Base-by-base conservation (phyloP, 2,797 vertebrate genomes). In the Falco naumanni region DNA sequence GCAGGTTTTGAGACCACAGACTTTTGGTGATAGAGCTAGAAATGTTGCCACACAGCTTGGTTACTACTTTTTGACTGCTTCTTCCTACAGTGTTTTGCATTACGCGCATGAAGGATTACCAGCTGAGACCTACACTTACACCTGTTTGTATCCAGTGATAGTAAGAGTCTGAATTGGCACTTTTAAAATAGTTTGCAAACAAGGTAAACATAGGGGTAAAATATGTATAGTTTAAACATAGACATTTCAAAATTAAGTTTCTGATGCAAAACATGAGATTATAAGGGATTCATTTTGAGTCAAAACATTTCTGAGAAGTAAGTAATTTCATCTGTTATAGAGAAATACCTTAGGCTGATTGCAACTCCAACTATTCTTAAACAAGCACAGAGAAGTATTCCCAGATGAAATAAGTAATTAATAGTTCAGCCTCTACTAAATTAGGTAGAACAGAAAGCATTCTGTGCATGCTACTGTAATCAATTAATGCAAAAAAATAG, bases 401-500 rank as follows among this genome's bases (percentile, higher is more conserved):
- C 69, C 56, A 72, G 48, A 56, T 59, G 88, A 92, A 90, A 77
- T 22, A 29, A 56, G 39, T 24, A 94, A 87, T 90, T 94, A 92
- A 84, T 82, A 84, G 47, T 53, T 79, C 59, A 89, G 11, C 25
- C 39, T 75, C 37, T 68, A 50, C 18, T 81, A 84, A 77, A 78
- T 74, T 61, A 79, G 14, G 41, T 43, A 59, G 47, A 88, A 56
- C n/a, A 71, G 47, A 69, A 25, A 68, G 7, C 51, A 78, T 84
- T 59, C 57, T 84, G 29, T 82, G 21, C 31, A 57, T 57, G n/a
- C 2, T 76, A 31, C 10, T 56, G 21, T 75, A 93, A 84, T 60
- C 11, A 66, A 8, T 90, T 86, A 31, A 34, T 53, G 14, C 41
- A 86, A 80, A 68, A 71, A 64, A 84, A 81, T 29, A 34, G 22